phyloP scores from a whole-genome alignment of 2,797 vertebrate genomes.

The Amblyraja radiata region DNA sequence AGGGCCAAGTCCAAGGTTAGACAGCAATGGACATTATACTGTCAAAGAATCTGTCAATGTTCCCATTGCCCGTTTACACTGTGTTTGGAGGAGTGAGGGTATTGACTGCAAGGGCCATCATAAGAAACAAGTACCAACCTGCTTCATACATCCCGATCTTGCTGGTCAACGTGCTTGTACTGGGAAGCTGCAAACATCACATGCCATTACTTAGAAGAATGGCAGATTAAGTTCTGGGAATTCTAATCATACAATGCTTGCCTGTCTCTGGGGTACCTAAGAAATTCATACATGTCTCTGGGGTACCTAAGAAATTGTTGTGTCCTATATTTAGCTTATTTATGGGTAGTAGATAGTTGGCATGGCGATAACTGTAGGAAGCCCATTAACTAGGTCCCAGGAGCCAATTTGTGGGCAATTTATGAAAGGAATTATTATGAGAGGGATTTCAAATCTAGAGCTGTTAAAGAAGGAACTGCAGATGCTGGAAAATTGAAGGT shows the following conservation, averaged over 20 bases:
- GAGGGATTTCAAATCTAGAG: not conserved
- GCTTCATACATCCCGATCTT: not conserved
- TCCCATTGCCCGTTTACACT: not conserved
- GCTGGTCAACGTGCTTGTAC: not conserved
- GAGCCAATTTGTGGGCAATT: too few relatives aligned
- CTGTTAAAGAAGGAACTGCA: too few relatives aligned
- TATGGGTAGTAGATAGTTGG: not conserved
- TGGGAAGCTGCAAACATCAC: not conserved
- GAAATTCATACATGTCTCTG: not conserved
- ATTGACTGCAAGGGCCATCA: too few relatives aligned
- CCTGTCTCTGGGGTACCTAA: not conserved
- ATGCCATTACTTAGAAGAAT: not conserved
- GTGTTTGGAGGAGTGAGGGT: not conserved
- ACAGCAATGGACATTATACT: not conserved
- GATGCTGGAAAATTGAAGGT: too few relatives aligned
- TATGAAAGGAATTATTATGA: not conserved
- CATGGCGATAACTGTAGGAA: slow-evolving; percentile 16
- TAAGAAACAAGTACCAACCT: not conserved
- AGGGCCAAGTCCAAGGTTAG: not conserved
- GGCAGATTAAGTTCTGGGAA: not conserved
- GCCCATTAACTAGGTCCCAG: not conserved
- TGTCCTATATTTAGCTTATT: slow-evolving; percentile 1
- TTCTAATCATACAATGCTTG: not conserved
- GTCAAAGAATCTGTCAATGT: not conserved
- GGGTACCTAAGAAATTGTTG: not conserved